phyloP scores from a whole-genome alignment of 2,113 vertebrate genomes.

The Turdus rufiventris region DNA sequence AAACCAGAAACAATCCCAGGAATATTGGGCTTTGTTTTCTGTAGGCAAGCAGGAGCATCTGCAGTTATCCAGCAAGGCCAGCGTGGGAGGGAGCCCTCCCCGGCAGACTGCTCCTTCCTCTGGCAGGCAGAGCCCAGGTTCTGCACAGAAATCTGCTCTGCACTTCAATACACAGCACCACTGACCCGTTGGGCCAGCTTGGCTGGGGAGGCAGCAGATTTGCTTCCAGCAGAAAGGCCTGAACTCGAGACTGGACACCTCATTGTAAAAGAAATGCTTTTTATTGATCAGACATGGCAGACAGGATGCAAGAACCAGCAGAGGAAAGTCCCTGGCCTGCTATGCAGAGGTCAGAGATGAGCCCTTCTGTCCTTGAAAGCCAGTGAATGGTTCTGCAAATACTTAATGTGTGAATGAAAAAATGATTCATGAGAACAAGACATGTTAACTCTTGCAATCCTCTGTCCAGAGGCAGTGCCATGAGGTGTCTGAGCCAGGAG shows the following conservation, averaged over 20 bases:
- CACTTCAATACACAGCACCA: background rate
- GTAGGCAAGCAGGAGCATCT: background rate
- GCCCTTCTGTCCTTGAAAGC: background rate
- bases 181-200: background rate
- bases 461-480: background rate
- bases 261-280: background rate
- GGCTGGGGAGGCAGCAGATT: background rate
- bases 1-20: background rate
- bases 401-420: background rate
- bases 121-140: background rate
- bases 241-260: background rate
- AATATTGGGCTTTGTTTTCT: background rate
- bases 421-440: background rate
- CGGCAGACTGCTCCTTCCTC: constrained; percentile 2
- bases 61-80: background rate
- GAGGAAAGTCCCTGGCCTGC: background rate
- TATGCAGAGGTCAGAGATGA: background rate
- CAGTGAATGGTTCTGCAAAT: background rate
- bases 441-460: background rate
- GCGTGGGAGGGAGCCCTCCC: background rate
- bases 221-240: background rate
- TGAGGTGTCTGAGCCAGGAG: background rate
- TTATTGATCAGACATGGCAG: background rate
- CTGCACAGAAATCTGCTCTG: background rate
- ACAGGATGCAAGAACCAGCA: background rate